Evolutionary conservation across 1,140 invertebrate genomes (phyloP).

Genomic region (Drosophila busckii): DNA sequence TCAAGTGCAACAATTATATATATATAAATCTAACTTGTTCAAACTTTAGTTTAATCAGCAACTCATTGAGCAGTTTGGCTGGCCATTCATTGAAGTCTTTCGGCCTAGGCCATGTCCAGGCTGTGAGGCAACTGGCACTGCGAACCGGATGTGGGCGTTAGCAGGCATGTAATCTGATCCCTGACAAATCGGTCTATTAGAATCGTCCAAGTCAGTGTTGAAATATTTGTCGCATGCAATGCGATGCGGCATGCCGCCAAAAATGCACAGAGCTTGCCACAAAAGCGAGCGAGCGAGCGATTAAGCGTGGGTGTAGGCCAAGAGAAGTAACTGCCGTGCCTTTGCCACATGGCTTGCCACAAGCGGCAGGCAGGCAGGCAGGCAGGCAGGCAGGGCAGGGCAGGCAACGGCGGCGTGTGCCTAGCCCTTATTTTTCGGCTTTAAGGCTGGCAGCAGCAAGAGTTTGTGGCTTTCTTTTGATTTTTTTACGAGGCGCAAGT

Average conservation of each 20-base stretch:
- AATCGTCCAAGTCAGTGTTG: constrained; percentile 70
- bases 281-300: constrained; percentile 3
- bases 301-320: constrained; percentile 11
- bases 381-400: no score
- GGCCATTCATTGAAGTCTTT: constrained; percentile 28
- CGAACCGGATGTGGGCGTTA: constrained; percentile 76
- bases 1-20: no score
- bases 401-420: constrained; percentile 59
- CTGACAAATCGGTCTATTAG: constrained; percentile 79
- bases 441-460: no score
- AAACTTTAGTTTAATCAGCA: no score
- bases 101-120: constrained; percentile 21
- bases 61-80: constrained; percentile 50
- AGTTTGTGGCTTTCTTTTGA: constrained; percentile 15
- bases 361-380: no score
- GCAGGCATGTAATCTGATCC: constrained; percentile 78
- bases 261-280: constrained; percentile 19
- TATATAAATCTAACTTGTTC: no score
- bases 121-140: no score
- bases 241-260: constrained; percentile 27
- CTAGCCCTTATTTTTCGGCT: constrained; percentile 72
- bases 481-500: constrained; percentile 75
- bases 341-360: constrained; percentile 10
- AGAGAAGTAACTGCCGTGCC: constrained; percentile 12
- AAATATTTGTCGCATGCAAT: constrained; percentile 76